Evolutionary conservation across 1,140 invertebrate species (phyloP).

Genomic region (Armadillidium nasatum): DNA sequence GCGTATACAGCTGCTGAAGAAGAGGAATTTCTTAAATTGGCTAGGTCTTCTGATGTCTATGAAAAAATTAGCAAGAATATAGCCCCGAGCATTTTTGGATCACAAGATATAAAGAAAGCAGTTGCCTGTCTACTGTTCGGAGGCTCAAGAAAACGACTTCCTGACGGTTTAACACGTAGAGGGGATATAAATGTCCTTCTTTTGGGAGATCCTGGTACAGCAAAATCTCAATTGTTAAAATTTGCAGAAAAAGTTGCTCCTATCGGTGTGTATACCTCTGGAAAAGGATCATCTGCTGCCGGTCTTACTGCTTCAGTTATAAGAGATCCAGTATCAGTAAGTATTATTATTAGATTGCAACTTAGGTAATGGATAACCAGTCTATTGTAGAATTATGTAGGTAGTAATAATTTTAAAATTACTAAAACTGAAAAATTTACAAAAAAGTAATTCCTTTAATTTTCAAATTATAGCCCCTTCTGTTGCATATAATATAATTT

Average conservation of each 20-base stretch:
- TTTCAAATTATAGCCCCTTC: too few species aligned
- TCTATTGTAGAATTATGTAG: too few species aligned
- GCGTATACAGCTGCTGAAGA: slow-evolving; percentile 69
- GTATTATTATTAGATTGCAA: slow-evolving; percentile 23
- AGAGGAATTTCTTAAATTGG: slow-evolving; percentile 80
- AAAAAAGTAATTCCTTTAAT: too few species aligned
- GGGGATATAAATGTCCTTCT: slow-evolving; percentile 96
- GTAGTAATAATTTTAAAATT: too few species aligned
- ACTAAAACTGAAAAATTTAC: too few species aligned
- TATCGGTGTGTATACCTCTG: slow-evolving; percentile 95
- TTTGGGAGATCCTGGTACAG: slow-evolving; percentile 97
- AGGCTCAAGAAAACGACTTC: slow-evolving; percentile 77
- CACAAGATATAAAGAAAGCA: slow-evolving; percentile 92
- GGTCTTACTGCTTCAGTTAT: slow-evolving; percentile 97
- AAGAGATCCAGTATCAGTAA: slow-evolving; percentile 83
- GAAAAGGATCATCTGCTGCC: slow-evolving; percentile 97
- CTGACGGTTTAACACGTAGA: slow-evolving; percentile 88
- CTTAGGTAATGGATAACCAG: too few species aligned
- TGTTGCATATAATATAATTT: too few species aligned
- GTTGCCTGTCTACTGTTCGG: slow-evolving; percentile 94
- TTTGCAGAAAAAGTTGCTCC: slow-evolving; percentile 95
- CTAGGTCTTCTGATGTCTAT: slow-evolving; percentile 78
- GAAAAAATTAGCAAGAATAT: slow-evolving; percentile 85
- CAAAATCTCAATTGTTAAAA: slow-evolving; percentile 96
- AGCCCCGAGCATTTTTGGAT: slow-evolving; percentile 96